phyloP scores from a whole-genome alignment of 2,113 vertebrate species.

The Mirounga angustirostris region DNA sequence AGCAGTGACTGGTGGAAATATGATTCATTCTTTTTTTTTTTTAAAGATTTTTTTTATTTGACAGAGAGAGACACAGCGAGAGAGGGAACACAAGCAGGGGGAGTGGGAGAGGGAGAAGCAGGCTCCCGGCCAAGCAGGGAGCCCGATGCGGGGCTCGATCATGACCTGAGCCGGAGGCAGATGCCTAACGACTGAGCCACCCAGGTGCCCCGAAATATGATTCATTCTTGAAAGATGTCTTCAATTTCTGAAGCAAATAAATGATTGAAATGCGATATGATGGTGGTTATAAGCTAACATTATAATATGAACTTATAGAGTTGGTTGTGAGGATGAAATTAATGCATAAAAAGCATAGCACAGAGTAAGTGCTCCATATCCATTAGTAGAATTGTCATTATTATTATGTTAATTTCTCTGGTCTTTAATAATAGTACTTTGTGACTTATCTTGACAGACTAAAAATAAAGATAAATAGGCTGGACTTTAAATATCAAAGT shows the following conservation, averaged over 20 bases:
- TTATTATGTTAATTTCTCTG: not conserved
- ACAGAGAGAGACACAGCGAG: no score
- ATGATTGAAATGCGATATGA: not conserved
- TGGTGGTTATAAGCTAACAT: not conserved
- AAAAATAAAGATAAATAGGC: not conserved
- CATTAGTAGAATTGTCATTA: not conserved
- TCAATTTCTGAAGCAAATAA: slow-evolving; percentile 39
- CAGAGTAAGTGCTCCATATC: not conserved
- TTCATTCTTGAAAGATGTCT: slow-evolving; percentile 10
- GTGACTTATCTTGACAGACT: not conserved
- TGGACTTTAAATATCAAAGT: slow-evolving; percentile 23
- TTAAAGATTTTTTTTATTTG: no score
- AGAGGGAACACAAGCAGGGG: no score
- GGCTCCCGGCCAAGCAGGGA: no score
- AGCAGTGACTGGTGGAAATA: not conserved
- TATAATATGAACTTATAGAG: not conserved
- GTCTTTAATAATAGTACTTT: not conserved
- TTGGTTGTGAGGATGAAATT: not conserved
- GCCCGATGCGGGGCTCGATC: no score
- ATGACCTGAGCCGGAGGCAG: no score
- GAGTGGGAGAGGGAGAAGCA: no score
- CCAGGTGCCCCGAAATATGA: not conserved
- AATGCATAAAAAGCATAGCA: not conserved
- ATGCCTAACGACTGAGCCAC: no score
- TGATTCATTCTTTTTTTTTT: no score